phyloP scores from a whole-genome alignment of 2,888 invertebrate species.

The Zelleria hepariella region DNA sequence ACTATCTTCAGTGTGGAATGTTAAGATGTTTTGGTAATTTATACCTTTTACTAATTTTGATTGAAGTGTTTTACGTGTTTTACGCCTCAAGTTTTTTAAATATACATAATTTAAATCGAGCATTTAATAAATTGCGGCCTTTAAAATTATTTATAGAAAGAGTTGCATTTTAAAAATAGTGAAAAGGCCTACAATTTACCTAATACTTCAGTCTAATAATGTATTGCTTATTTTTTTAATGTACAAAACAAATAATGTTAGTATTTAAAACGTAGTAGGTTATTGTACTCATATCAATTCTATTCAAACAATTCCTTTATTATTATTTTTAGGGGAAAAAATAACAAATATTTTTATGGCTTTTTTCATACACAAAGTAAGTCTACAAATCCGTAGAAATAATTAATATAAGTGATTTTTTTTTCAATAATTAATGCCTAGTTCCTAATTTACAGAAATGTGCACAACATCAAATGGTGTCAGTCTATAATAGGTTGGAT shows the following conservation, averaged over 20 bases:
- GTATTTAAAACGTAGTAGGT: not conserved
- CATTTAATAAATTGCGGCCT: constrained; percentile 60
- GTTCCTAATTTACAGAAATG: constrained; percentile 55
- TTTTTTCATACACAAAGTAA: constrained; percentile 25
- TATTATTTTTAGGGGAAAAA: constrained; percentile 23
- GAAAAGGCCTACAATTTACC: constrained; percentile 51
- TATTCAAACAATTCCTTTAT: constrained; percentile 51
- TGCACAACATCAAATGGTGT: constrained; percentile 67
- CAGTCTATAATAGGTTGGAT: constrained; percentile 71
- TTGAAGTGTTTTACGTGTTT: not conserved
- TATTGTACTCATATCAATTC: constrained; percentile 49
- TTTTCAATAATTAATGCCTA: constrained; percentile 46
- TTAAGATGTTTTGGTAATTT: not conserved
- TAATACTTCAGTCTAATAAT: constrained; percentile 61
- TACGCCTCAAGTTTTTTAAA: constrained; percentile 20
- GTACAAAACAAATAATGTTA: not conserved
- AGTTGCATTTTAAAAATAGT: constrained; percentile 24
- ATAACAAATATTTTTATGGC: constrained; percentile 34
- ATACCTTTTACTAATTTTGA: not conserved
- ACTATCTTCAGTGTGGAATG: not conserved
- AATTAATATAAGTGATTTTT: constrained; percentile 30
- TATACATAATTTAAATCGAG: constrained; percentile 26
- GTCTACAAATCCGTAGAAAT: constrained; percentile 22
- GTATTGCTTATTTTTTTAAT: constrained; percentile 38
- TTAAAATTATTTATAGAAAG: constrained; percentile 21